phyloP scores from a whole-genome alignment of 2,113 vertebrate genomes.

The Crotophaga sulcirostris region DNA sequence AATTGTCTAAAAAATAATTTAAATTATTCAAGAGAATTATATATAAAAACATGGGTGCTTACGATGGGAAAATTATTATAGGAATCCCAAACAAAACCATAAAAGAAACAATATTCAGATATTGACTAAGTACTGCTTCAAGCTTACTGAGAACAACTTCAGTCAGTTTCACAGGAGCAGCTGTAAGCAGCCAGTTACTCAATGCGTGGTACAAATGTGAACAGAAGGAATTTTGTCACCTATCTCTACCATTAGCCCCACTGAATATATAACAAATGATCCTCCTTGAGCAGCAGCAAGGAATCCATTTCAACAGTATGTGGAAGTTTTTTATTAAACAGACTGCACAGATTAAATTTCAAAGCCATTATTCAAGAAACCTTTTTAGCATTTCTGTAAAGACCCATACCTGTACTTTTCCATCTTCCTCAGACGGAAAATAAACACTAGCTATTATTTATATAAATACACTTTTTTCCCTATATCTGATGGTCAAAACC shows the following conservation, averaged over 20 bases:
- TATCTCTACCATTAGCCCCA: fast-evolving
- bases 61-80: not conserved
- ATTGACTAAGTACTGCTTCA: not conserved
- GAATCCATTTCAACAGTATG: not conserved
- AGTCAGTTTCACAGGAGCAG: not conserved
- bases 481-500: not conserved
- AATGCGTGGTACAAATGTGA: fast-evolving
- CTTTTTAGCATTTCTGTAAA: not conserved
- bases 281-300: not conserved
- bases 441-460: not conserved
- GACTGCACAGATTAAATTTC: not conserved
- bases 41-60: not conserved
- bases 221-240: not conserved
- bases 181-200: fast-evolving
- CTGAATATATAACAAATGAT: fast-evolving
- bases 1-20: not conserved
- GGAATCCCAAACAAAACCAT: not conserved
- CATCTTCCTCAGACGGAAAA: not conserved
- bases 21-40: not conserved
- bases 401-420: not conserved
- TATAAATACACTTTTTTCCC: not conserved
- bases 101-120: not conserved
- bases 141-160: not conserved
- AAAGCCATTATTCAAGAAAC: not conserved
- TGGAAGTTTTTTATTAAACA: not conserved